These are phyloP conservation scores for Melitaea athalia DNA, from an alignment of 2,888 invertebrate genomes.

Conservation along the genomic window DNA sequence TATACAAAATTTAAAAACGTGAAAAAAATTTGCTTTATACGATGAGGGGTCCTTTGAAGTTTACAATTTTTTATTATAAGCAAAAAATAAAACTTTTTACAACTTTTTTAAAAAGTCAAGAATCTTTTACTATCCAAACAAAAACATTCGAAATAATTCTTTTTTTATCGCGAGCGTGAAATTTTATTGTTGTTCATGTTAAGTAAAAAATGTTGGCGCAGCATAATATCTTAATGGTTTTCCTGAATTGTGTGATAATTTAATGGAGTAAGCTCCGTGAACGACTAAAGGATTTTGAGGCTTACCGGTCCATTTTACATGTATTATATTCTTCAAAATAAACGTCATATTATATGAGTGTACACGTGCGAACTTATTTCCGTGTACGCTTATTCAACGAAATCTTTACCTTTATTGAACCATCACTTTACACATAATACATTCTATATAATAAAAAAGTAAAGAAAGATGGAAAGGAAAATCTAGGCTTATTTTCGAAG, in stretches of 20 bases:
- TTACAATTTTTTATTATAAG: conserved; percentile 19
- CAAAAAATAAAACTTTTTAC: conserved; percentile 19
- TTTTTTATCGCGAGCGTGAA: conserved; percentile 41
- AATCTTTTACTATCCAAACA: conserved; percentile 31
- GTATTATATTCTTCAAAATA: conserved; percentile 41
- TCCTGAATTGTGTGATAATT: conserved; percentile 46
- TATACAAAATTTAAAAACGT: conserved; percentile 21
- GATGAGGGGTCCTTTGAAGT: conserved; percentile 21
- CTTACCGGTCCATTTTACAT: conserved; percentile 44
- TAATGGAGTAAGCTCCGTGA: conserved; percentile 43
- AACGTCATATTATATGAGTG: conserved; percentile 32
- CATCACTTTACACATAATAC: conserved; percentile 27
- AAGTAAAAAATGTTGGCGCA: conserved; percentile 45
- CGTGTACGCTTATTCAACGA: conserved; percentile 27
- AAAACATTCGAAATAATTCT: conserved; percentile 42
- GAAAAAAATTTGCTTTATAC: conserved; percentile 27
- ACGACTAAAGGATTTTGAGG: conserved; percentile 44
- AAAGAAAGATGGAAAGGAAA: conserved; percentile 35
- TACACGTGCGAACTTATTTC: conserved; percentile 25
- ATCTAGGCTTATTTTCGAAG: conserved; percentile 40
- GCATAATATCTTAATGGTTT: conserved; percentile 46
- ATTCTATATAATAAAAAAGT: conserved; percentile 31
- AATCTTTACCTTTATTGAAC: conserved; percentile 31
- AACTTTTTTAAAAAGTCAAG: conserved; percentile 30
- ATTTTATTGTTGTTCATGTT: conserved; percentile 44